Percentiles rank a stretch among this genome's conserved stretches.
phyloP scores from a whole-genome alignment of 2,888 invertebrate species.

The Megalurothrips usitatus region DNA sequence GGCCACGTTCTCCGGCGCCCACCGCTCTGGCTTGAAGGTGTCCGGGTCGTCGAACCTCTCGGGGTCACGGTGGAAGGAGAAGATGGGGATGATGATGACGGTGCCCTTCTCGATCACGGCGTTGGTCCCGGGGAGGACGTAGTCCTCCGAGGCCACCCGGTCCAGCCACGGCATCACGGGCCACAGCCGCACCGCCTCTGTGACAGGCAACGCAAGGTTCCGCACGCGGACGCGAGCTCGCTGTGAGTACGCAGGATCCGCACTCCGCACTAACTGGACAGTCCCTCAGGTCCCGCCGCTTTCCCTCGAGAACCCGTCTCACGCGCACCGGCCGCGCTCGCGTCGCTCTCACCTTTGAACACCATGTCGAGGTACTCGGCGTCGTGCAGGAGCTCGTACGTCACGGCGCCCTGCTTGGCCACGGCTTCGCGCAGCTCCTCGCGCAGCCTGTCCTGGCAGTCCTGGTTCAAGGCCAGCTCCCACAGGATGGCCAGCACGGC shows the following conservation, averaged over 20 bases:
- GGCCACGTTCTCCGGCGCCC: slow-evolving; percentile 10
- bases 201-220: slow-evolving; percentile 3
- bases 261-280: no score
- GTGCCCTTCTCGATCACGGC: slow-evolving; percentile 22
- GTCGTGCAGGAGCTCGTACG: neutral
- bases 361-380: neutral
- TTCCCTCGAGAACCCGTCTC: no score
- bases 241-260: no score
- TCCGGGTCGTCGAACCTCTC: slow-evolving; percentile 30
- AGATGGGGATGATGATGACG: slow-evolving; percentile 22
- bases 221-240: no score
- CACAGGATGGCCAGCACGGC: neutral
- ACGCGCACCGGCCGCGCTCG: neutral
- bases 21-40: slow-evolving; percentile 30
- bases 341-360: neutral
- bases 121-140: neutral
- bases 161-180: slow-evolving; percentile 43
- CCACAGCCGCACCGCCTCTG: neutral
- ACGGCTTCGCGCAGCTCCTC: neutral
- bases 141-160: slow-evolving; percentile 49
- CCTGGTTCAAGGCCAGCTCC: neutral
- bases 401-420: neutral
- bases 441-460: neutral
- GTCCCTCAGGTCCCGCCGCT: no score
- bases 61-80: slow-evolving; percentile 29